phyloP scores from a whole-genome alignment of 1,140 invertebrate genomes.

The Aphidius ervi region DNA sequence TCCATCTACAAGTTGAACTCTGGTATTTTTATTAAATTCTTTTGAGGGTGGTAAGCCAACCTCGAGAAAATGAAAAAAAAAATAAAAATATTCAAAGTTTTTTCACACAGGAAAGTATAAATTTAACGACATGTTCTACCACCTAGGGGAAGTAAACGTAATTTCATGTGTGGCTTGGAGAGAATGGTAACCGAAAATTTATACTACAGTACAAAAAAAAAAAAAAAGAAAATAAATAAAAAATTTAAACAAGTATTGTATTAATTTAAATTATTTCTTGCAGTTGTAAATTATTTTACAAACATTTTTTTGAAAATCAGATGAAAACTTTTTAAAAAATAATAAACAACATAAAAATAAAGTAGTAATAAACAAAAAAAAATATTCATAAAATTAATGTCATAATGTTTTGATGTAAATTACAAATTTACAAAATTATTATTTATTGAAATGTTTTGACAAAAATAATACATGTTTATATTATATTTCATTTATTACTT shows the following conservation, averaged over 20 bases:
- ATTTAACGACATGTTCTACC: slow-evolving; percentile 39
- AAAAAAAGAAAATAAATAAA: slow-evolving; percentile 35
- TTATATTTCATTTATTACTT: too few relatives aligned
- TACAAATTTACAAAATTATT: too few relatives aligned
- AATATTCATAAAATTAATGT: too few relatives aligned
- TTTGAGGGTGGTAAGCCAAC: slow-evolving; percentile 33
- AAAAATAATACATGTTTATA: too few relatives aligned
- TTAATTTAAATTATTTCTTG: too few relatives aligned
- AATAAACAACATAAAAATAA: too few relatives aligned
- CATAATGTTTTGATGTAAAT: too few relatives aligned
- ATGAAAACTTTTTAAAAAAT: too few relatives aligned
- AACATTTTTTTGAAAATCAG: too few relatives aligned
- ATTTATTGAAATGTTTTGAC: too few relatives aligned
- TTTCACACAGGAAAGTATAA: slow-evolving; percentile 38
- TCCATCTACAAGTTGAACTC: neutral
- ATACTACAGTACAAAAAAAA: slow-evolving; percentile 24
- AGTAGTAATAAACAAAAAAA: too few relatives aligned
- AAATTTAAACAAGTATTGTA: neutral
- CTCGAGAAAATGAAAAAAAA: neutral
- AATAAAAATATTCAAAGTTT: slow-evolving; percentile 40
- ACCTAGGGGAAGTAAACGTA: slow-evolving; percentile 15
- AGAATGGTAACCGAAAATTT: slow-evolving; percentile 34
- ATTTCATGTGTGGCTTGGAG: slow-evolving; percentile 17
- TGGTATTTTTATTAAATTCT: slow-evolving; percentile 51
- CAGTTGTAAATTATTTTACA: too few relatives aligned